These are phyloP conservation scores for Laterallus jamaicensis DNA, from an alignment of 2,113 vertebrate genomes.

Conservation along the genomic window DNA sequence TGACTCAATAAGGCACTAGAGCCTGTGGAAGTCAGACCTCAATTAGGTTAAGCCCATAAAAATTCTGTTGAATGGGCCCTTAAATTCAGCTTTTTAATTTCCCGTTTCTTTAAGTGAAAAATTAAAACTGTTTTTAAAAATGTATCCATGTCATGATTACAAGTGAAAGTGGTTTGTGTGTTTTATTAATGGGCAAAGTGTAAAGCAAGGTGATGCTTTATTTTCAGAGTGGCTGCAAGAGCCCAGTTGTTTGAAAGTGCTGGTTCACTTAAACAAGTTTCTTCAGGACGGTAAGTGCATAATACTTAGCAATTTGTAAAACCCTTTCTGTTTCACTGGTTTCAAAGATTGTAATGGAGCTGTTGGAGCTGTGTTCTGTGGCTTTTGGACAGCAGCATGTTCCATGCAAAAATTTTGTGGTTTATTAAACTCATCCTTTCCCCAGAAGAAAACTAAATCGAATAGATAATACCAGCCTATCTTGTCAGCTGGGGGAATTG, in stretches of 20 bases:
- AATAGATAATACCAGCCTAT: not conserved
- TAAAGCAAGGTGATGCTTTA: not conserved
- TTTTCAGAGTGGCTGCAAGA: conserved; percentile 85
- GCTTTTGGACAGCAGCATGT: not conserved
- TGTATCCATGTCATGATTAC: not conserved
- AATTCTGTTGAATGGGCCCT: not conserved
- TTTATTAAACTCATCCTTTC: not conserved
- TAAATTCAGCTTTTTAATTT: not conserved
- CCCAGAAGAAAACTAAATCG: not conserved
- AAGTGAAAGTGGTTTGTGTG: not conserved
- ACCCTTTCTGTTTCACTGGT: not conserved
- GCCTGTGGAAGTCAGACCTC: not conserved
- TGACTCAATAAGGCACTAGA: not conserved
- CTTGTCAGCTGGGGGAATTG: not conserved
- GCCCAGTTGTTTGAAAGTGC: conserved; percentile 88
- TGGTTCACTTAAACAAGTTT: conserved; percentile 79
- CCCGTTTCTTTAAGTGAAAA: not conserved
- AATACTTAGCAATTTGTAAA: not conserved
- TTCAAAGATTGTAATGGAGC: not conserved
- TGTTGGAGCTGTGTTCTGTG: not conserved
- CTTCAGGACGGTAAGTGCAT: conserved; percentile 82
- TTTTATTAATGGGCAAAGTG: not conserved
- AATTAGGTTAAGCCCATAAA: not conserved
- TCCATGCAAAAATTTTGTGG: not conserved
- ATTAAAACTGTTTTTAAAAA: not conserved